Conservation (phyloP, 1,140 invertebrate species). For the Chelonus insularis region DNA sequence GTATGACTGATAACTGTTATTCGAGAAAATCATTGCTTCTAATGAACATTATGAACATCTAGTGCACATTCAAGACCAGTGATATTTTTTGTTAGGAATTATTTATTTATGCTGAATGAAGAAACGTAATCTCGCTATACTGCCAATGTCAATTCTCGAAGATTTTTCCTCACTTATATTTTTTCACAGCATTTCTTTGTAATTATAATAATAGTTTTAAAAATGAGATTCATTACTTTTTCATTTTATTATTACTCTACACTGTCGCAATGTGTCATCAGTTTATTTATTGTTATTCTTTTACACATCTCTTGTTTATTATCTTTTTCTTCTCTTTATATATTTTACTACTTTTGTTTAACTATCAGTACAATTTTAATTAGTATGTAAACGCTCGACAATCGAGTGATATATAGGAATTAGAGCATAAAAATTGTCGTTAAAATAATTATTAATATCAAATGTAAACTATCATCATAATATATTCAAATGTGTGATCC, state of each 20-base stretch:
- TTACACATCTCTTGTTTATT: too few species aligned
- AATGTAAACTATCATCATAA: too few species aligned
- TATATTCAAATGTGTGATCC: too few species aligned
- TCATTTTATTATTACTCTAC: slow-evolving; percentile 35
- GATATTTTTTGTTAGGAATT: slow-evolving; percentile 56
- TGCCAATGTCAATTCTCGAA: slow-evolving; percentile 44
- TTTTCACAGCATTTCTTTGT: too few species aligned
- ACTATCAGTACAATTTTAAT: slow-evolving; percentile 40
- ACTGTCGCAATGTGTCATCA: slow-evolving; percentile 22
- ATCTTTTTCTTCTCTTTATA: too few species aligned
- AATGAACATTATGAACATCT: too few species aligned
- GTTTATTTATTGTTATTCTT: slow-evolving; percentile 34
- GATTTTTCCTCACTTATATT: slow-evolving; percentile 32
- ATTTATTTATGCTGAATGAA: slow-evolving; percentile 58
- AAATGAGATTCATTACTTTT: too few species aligned
- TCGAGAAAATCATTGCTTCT: too few species aligned
- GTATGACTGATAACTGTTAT: too few species aligned
- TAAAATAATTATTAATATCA: slow-evolving; percentile 1
- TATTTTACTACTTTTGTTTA: slow-evolving; percentile 23
- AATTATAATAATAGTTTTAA: too few species aligned
- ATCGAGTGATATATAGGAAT: too few species aligned
- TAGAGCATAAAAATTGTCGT: slow-evolving; percentile 22
- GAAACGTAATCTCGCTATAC: slow-evolving; percentile 47
- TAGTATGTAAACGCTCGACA: slow-evolving; percentile 32
- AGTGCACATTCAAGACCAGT: slow-evolving; percentile 50